These are phyloP conservation scores for Tryphoninae sp. DNA, from an alignment of 2,888 invertebrate genomes.

Conservation along the genomic window DNA sequence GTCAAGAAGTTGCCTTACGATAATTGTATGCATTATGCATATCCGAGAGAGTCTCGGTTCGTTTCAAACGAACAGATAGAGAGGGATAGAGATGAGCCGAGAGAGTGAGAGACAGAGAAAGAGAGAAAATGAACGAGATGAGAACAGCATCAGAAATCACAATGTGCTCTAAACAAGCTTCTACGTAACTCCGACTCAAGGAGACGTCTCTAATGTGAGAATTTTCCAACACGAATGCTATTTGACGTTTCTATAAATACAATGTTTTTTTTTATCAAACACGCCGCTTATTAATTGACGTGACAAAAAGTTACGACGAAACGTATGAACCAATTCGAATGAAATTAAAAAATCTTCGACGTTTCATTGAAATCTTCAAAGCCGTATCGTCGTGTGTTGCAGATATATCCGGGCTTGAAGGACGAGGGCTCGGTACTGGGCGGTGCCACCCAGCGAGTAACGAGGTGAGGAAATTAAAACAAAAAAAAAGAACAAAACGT, in stretches of 20 bases:
- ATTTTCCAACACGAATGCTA: constrained; percentile 11
- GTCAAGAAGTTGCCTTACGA: constrained; percentile 61
- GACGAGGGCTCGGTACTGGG: constrained; percentile 79
- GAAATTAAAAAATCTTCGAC: too few relatives aligned
- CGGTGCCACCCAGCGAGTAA: constrained; percentile 78
- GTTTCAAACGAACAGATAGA: constrained; percentile 9
- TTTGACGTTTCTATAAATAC: background rate
- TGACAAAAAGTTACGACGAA: background rate
- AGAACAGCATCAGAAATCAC: constrained; percentile 53
- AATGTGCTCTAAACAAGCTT: constrained; percentile 32
- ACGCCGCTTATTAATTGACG: background rate
- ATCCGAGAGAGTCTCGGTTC: constrained; percentile 45
- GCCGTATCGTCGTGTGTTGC: constrained; percentile 58
- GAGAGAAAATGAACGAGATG: constrained; percentile 14
- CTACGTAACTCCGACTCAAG: background rate
- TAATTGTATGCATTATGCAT: constrained; percentile 64
- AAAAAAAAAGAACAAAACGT: background rate
- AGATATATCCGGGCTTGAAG: constrained; percentile 79
- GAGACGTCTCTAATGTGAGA: background rate
- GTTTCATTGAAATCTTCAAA: too few relatives aligned
- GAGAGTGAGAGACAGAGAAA: background rate
- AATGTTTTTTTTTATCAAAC: background rate
- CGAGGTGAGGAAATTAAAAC: constrained; percentile 72
- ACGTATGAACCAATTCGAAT: constrained; percentile 5
- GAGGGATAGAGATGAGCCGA: background rate